These are phyloP conservation scores for Armadillidium nasatum DNA, from an alignment of 1,140 invertebrate genomes.

Conservation along the genomic window DNA sequence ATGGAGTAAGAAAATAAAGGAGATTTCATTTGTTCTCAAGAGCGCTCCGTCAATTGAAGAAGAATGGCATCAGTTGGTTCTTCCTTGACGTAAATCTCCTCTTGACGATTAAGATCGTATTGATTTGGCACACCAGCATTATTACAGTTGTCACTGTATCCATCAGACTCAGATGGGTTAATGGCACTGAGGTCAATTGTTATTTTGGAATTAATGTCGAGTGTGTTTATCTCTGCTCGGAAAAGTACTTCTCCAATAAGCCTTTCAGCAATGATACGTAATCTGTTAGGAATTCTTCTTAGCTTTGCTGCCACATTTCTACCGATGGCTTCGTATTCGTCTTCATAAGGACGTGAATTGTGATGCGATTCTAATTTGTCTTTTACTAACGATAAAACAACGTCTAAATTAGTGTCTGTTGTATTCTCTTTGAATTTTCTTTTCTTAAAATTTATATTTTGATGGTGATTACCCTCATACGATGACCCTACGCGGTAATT, in stretches of 20 bases:
- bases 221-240: slow-evolving; percentile 6
- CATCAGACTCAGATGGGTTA: no score
- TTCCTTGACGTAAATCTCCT: no score
- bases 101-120: no score
- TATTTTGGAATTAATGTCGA: slow-evolving; percentile 12
- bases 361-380: background rate
- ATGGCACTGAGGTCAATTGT: background rate
- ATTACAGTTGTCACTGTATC: no score
- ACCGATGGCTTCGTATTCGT: slow-evolving; percentile 13
- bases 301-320: slow-evolving; percentile 21
- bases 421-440: slow-evolving; percentile 9
- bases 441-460: background rate
- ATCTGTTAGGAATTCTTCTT: slow-evolving; percentile 18
- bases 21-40: no score
- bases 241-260: slow-evolving; percentile 12
- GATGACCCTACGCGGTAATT: no score
- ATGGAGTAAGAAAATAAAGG: no score
- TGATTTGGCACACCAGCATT: no score
- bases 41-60: no score
- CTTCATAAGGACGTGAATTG: slow-evolving; percentile 1
- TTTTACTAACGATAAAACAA: slow-evolving; percentile 19
- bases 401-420: slow-evolving; percentile 12
- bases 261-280: background rate
- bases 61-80: no score
- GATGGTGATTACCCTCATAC: background rate